Conservation (phyloP, 2,888 invertebrate genomes). For the Zaprionus bogoriensis region DNA sequence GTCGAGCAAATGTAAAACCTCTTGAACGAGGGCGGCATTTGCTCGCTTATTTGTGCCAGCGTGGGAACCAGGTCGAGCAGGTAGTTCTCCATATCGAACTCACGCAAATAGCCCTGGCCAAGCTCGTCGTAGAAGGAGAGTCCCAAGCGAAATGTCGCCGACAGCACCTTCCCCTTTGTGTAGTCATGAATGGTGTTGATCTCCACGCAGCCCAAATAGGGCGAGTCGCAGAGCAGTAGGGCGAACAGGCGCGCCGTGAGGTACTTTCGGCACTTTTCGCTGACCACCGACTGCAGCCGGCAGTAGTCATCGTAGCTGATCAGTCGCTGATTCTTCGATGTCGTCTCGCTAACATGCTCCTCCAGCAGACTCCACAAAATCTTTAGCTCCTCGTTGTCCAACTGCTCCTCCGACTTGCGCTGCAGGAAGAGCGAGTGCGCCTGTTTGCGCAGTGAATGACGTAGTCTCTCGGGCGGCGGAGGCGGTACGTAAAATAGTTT, state of each 20-base stretch:
- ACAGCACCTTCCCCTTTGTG: slow-evolving; percentile 97
- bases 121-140: slow-evolving; percentile 95
- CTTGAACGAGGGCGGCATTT: slow-evolving; percentile 95
- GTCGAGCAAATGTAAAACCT: slow-evolving; percentile 98
- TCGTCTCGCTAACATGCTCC: slow-evolving; percentile 88
- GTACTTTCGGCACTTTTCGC: slow-evolving; percentile 89
- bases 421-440: slow-evolving; percentile 94
- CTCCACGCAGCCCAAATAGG: slow-evolving; percentile 90
- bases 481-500: slow-evolving; percentile 91
- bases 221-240: slow-evolving; percentile 92
- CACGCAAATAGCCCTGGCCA: slow-evolving; percentile 94
- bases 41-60: slow-evolving; percentile 93
- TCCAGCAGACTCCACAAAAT: slow-evolving; percentile 93
- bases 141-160: slow-evolving; percentile 96
- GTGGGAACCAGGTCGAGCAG: slow-evolving; percentile 96
- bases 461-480: slow-evolving; percentile 88
- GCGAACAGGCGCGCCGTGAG: slow-evolving; percentile 94
- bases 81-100: slow-evolving; percentile 96
- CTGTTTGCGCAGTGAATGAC: slow-evolving; percentile 93
- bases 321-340: slow-evolving; percentile 90
- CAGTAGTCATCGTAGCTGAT: slow-evolving; percentile 93
- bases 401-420: slow-evolving; percentile 90
- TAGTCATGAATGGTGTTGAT: slow-evolving; percentile 97
- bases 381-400: slow-evolving; percentile 94
- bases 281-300: slow-evolving; percentile 89